Evolutionary conservation across 2,113 vertebrate genomes (phyloP).

Genomic region (Otus sunia): DNA sequence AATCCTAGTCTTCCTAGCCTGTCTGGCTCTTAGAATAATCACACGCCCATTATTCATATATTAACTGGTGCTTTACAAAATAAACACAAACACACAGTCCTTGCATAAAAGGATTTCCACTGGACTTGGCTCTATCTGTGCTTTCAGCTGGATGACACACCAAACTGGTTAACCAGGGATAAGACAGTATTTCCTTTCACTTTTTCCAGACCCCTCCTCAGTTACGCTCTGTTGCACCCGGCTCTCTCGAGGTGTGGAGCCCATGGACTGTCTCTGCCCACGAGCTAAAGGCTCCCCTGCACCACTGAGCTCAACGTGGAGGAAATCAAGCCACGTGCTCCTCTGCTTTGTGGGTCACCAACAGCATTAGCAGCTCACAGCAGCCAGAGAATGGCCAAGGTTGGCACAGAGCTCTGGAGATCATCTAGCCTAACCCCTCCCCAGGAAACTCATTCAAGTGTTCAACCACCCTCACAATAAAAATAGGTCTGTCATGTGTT

Average conservation of each 20-base stretch:
- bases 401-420: background rate
- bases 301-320: background rate
- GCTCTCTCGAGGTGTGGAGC: rapidly evolving
- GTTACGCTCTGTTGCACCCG: rapidly evolving
- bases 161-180: background rate
- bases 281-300: too few species aligned
- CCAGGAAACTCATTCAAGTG: background rate
- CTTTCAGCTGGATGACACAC: background rate
- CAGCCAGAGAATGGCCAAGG: background rate
- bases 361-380: background rate
- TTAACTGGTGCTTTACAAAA: background rate
- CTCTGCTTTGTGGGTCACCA: background rate
- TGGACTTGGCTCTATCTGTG: background rate
- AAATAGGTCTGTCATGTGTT: rapidly evolving
- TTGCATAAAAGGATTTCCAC: background rate
- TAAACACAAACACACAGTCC: background rate
- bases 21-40: background rate
- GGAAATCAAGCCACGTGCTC: background rate
- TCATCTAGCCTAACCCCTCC: background rate
- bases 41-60: background rate
- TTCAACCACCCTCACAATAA: background rate
- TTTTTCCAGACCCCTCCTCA: background rate
- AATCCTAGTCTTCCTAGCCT: background rate
- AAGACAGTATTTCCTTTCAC: background rate
- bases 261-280: background rate